These are phyloP conservation scores for Hypolimnas misippus DNA, from an alignment of 2,888 invertebrate genomes.

Conservation along the genomic window DNA sequence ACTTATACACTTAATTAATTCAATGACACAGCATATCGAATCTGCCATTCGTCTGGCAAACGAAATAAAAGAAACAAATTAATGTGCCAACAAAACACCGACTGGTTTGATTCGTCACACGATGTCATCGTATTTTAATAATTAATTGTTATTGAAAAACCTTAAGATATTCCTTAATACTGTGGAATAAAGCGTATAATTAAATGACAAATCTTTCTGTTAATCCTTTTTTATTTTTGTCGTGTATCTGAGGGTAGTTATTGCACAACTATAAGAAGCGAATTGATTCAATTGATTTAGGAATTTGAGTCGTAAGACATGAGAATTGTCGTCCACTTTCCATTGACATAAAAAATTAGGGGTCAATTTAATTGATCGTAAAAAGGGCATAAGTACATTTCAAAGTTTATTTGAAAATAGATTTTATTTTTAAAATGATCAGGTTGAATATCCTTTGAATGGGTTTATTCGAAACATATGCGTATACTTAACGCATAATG, in stretches of 20 bases:
- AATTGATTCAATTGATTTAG: not conserved
- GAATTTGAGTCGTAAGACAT: conserved; percentile 22
- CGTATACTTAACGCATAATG: conserved; percentile 58
- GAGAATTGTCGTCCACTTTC: conserved; percentile 6
- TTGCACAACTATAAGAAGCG: conserved; percentile 27
- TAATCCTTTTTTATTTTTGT: conserved; percentile 40
- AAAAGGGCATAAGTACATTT: conserved; percentile 3
- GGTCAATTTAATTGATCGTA: conserved; percentile 4
- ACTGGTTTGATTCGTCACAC: conserved; percentile 71
- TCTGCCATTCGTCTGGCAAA: conserved; percentile 57
- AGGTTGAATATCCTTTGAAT: conserved; percentile 22
- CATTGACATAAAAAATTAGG: conserved; percentile 6
- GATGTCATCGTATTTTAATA: conserved; percentile 46
- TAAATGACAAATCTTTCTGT: conserved; percentile 21
- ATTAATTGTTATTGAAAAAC: not conserved
- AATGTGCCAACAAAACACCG: conserved; percentile 78
- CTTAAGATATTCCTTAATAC: not conserved
- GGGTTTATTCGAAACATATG: conserved; percentile 60
- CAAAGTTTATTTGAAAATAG: not conserved
- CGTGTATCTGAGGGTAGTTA: conserved; percentile 30
- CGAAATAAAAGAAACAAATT: conserved; percentile 78
- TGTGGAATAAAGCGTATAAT: conserved; percentile 15
- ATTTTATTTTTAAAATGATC: not conserved
- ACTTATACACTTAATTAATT: conserved; percentile 54
- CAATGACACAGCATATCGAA: conserved; percentile 73